phyloP scores from a whole-genome alignment of 2,797 vertebrate genomes.

The Fistularia tabacaria region DNA sequence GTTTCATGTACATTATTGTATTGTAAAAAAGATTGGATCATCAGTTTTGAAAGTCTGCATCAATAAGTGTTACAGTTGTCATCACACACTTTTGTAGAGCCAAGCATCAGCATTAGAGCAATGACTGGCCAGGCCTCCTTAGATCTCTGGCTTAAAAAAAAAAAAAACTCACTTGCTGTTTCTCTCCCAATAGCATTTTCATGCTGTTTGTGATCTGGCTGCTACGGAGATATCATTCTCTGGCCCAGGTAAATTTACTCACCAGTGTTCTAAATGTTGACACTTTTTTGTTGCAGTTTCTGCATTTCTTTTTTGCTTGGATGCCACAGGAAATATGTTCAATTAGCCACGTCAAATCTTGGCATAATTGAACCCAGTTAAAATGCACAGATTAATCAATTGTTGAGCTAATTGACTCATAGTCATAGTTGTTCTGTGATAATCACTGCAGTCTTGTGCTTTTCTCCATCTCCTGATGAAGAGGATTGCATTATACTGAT shows the following conservation, averaged over 20 bases:
- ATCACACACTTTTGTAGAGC: no score
- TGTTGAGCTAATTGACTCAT: conserved; percentile 56
- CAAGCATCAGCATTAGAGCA: no score
- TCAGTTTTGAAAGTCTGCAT: no score
- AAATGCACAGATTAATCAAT: conserved; percentile 61
- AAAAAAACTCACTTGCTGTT: conserved; percentile 1
- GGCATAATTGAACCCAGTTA: conserved; percentile 60
- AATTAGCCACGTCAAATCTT: conserved; percentile 60
- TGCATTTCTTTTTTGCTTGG: conserved; percentile 14
- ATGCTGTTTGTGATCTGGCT: conserved; percentile 87
- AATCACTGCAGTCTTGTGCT: conserved; percentile 27
- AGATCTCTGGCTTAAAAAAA: no score
- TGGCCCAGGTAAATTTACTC: conserved; percentile 78
- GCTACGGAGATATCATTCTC: conserved; percentile 82
- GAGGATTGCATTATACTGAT: conserved; percentile 2
- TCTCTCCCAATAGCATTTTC: conserved; percentile 71
- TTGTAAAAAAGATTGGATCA: no score
- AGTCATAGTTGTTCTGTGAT: conserved; percentile 46
- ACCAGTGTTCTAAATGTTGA: background rate
- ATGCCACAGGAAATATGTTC: conserved; percentile 54
- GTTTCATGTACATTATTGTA: no score
- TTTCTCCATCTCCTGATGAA: conserved; percentile 19
- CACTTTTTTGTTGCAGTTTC: background rate
- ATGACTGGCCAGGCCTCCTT: no score
- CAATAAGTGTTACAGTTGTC: no score